These are phyloP conservation scores for Calliphora vomitoria DNA, from an alignment of 2,888 invertebrate genomes.

Conservation along the genomic window DNA sequence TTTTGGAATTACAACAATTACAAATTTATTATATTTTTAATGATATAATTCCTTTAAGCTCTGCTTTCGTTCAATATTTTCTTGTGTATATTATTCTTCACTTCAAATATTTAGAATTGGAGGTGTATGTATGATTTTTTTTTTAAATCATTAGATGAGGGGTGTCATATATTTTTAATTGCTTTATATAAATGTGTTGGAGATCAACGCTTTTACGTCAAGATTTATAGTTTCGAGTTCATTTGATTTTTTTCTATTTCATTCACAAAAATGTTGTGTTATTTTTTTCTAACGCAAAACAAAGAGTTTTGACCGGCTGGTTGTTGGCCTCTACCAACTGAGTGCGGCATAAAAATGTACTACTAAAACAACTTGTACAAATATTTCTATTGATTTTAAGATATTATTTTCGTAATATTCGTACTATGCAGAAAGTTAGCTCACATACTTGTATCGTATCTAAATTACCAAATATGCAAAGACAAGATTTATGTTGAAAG, in stretches of 20 bases:
- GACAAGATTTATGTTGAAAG: constrained; percentile 44
- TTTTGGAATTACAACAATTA: no score
- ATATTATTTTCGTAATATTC: neutral
- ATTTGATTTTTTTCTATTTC: constrained; percentile 33
- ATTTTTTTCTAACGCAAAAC: neutral
- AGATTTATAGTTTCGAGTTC: constrained; percentile 19
- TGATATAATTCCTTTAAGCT: constrained; percentile 7
- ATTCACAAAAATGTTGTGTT: constrained; percentile 31
- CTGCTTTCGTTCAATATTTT: neutral
- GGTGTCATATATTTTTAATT: constrained; percentile 33
- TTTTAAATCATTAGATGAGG: constrained; percentile 31
- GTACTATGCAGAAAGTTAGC: neutral
- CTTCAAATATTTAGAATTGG: constrained; percentile 42
- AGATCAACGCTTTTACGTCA: constrained; percentile 18
- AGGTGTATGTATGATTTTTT: constrained; percentile 43
- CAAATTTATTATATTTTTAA: neutral
- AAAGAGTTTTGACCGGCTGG: constrained; percentile 20
- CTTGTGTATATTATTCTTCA: constrained; percentile 1
- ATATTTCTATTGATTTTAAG: constrained; percentile 30
- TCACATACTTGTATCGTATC: constrained; percentile 33
- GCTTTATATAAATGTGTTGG: constrained; percentile 19
- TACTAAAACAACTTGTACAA: neutral
- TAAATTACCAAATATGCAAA: constrained; percentile 62
- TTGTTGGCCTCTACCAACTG: constrained; percentile 12
- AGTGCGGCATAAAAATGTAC: neutral